Conservation (phyloP, 2,888 invertebrate species). For the Tiphia femorata region DNA sequence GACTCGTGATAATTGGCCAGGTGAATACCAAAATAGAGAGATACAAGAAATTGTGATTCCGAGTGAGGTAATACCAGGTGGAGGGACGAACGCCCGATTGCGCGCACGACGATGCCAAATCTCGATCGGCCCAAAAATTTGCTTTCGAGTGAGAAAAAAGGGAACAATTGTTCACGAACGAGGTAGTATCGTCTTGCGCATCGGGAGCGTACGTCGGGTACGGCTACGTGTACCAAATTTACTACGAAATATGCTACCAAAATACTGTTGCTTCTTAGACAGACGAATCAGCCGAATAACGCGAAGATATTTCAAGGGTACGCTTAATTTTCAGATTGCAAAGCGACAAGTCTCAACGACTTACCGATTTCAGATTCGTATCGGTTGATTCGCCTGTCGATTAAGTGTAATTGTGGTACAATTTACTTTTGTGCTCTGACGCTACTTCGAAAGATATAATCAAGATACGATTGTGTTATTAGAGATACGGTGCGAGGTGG, state of each 20-base stretch:
- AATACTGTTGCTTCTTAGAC: slow-evolving; percentile 7
- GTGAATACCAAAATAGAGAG: slow-evolving; percentile 16
- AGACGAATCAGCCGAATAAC: slow-evolving; percentile 10
- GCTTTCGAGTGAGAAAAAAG: not conserved
- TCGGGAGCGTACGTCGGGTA: slow-evolving; percentile 5
- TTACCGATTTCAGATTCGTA: slow-evolving; percentile 6
- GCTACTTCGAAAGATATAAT: slow-evolving; percentile 15
- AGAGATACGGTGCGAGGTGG: slow-evolving; percentile 43
- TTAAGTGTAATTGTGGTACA: not conserved
- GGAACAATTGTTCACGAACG: not conserved
- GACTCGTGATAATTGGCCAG: slow-evolving; percentile 35
- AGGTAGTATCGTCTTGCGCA: too few relatives aligned
- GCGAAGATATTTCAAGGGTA: slow-evolving; percentile 3
- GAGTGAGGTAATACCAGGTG: too few relatives aligned
- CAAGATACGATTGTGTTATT: slow-evolving; percentile 29
- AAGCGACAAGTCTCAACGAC: not conserved
- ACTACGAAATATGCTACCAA: slow-evolving; percentile 5
- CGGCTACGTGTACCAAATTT: slow-evolving; percentile 12
- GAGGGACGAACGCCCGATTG: too few relatives aligned
- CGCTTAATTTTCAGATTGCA: not conserved
- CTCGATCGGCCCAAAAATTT: not conserved
- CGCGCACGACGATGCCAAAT: too few relatives aligned
- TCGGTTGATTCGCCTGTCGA: slow-evolving; percentile 29
- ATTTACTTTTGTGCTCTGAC: slow-evolving; percentile 18
- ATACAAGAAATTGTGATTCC: too few relatives aligned